phyloP scores from a whole-genome alignment of 2,888 invertebrate genomes.

The Julus scanicus region DNA sequence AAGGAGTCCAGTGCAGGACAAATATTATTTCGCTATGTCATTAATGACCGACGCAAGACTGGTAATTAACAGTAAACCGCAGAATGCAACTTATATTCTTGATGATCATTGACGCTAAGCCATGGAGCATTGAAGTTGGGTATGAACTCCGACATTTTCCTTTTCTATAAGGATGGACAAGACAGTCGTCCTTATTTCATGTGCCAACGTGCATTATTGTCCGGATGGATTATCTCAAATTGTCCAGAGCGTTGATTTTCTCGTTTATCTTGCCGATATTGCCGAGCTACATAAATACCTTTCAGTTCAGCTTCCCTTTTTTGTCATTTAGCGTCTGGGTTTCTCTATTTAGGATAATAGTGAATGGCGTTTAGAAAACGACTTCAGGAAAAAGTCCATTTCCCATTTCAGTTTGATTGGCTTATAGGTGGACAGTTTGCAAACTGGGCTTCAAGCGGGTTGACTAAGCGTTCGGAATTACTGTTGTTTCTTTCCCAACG shows the following conservation, averaged over 20 bases:
- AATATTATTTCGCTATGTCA: constrained; percentile 20
- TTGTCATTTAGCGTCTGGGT: constrained; percentile 26
- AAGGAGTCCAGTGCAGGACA: not conserved
- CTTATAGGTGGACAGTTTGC: constrained; percentile 35
- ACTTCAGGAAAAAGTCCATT: constrained; percentile 38
- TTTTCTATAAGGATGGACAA: not conserved
- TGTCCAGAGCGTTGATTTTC: constrained; percentile 39
- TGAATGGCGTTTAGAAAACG: constrained; percentile 42
- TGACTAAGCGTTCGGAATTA: constrained; percentile 17
- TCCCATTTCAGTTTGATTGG: constrained; percentile 24
- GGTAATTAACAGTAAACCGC: constrained; percentile 17
- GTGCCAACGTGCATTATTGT: not conserved
- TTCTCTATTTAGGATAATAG: constrained; percentile 42
- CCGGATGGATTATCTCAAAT: constrained; percentile 39
- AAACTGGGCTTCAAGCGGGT: not conserved
- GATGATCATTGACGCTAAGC: not conserved
- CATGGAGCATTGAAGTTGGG: not conserved
- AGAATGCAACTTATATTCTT: not conserved
- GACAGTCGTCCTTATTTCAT: not conserved
- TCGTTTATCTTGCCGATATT: constrained; percentile 13
- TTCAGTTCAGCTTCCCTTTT: not conserved
- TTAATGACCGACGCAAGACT: constrained; percentile 9
- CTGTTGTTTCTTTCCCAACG: not conserved
- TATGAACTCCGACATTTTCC: constrained; percentile 2
- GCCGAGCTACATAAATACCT: constrained; percentile 39